A percentile compares a stretch with the other conserved stretches of the same genome.
phyloP scores from a whole-genome alignment of 2,113 vertebrate genomes.

The Misgurnus mizolepis region DNA sequence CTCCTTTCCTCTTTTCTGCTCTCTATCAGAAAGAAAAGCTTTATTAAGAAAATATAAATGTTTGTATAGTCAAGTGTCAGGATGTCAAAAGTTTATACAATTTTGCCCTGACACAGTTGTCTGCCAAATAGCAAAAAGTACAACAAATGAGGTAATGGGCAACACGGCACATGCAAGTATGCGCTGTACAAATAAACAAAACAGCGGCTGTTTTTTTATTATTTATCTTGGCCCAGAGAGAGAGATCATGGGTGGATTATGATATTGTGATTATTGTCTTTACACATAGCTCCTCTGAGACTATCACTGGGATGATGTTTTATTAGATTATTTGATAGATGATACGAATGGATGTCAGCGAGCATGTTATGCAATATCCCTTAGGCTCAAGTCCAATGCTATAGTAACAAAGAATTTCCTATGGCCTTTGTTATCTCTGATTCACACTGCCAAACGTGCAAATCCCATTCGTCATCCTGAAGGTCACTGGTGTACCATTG shows the following conservation, averaged over 20 bases:
- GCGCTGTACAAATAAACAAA: neutral
- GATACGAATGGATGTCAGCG: constrained; percentile 29
- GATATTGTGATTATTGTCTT: constrained; percentile 17
- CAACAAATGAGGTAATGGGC: neutral
- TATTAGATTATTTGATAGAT: constrained; percentile 35
- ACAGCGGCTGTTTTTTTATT: neutral
- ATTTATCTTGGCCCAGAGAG: neutral
- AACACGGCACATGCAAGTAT: neutral
- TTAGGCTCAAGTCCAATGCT: neutral
- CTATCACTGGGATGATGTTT: constrained; percentile 14
- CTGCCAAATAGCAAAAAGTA: constrained; percentile 4
- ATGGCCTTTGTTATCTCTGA: neutral
- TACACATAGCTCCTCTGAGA: constrained; percentile 26
- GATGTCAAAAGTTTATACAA: neutral
- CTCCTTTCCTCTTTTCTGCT: neutral
- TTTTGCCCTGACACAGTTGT: neutral
- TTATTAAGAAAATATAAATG: neutral
- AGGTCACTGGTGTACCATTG: neutral
- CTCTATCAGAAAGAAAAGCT: neutral
- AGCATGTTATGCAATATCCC: constrained; percentile 46
- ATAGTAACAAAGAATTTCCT: neutral
- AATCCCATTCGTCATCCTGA: constrained; percentile 1
- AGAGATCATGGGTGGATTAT: neutral
- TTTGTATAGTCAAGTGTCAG: constrained; percentile 1
- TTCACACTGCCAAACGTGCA: constrained; percentile 31